Evolutionary conservation across 2,888 invertebrate genomes (phyloP).

Genomic region (Nephrotoma appendiculata): DNA sequence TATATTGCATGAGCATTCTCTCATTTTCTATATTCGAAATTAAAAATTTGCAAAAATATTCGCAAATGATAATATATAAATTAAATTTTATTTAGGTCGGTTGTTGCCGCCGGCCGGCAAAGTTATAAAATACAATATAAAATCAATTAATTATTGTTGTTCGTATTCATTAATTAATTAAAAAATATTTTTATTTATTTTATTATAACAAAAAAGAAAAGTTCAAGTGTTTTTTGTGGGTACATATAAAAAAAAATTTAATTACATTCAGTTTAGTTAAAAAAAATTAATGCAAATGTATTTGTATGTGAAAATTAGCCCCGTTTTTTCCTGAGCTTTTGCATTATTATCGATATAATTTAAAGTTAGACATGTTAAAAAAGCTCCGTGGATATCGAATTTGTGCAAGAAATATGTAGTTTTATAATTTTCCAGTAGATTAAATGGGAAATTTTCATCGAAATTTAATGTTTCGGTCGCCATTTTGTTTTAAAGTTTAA

Average conservation of each 20-base stretch:
- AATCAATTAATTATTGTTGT: not conserved
- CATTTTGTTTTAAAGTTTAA: not conserved
- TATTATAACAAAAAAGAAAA: not conserved
- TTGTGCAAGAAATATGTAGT: not conserved
- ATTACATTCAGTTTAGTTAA: not conserved
- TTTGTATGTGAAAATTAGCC: not conserved
- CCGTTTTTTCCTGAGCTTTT: not conserved
- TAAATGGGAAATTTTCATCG: not conserved
- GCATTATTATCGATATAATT: not conserved
- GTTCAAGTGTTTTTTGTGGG: not conserved
- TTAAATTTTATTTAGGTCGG: constrained; percentile 4
- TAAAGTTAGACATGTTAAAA: not conserved
- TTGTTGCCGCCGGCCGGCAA: constrained; percentile 4
- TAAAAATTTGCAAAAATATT: not conserved
- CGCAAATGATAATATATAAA: not conserved
- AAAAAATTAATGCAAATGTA: not conserved
- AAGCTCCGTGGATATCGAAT: not conserved
- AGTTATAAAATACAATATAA: not conserved
- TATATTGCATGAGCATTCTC: not conserved
- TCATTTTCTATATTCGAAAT: not conserved
- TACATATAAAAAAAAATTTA: not conserved
- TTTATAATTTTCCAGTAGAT: not conserved
- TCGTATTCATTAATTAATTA: not conserved
- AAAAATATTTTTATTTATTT: not conserved
- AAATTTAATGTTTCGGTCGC: not conserved